Conservation (phyloP, 2,113 vertebrate species). For the Felis chaus region DNA sequence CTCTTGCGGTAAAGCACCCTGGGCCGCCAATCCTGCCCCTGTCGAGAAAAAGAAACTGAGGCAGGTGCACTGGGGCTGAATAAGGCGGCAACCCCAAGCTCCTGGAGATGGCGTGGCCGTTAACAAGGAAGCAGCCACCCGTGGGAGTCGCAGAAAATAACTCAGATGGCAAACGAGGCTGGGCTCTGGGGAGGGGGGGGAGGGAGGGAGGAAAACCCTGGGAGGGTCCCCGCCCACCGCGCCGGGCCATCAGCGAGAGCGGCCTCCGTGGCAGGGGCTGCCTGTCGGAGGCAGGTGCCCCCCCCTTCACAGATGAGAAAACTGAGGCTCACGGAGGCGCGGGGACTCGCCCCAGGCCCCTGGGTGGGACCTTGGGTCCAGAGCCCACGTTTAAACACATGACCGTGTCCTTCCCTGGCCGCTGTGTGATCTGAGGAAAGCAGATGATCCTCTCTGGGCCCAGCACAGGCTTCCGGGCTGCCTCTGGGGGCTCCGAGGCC, state of each 20-base stretch:
- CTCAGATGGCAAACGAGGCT: accelerated
- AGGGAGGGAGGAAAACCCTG: accelerated
- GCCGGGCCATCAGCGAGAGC: accelerated
- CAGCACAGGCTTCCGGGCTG: accelerated
- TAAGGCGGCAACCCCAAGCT: accelerated
- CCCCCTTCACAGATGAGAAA: not conserved
- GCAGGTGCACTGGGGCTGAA: not conserved
- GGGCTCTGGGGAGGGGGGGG: accelerated
- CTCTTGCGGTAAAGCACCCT: not conserved
- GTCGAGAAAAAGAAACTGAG: not conserved
- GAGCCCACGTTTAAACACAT: no score
- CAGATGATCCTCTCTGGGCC: not conserved
- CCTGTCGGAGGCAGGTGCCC: accelerated
- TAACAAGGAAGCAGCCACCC: not conserved
- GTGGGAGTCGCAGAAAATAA: accelerated
- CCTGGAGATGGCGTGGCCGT: not conserved
- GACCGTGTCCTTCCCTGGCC: not conserved
- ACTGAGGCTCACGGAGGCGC: not conserved
- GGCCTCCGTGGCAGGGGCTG: accelerated
- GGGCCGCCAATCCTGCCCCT: not conserved
- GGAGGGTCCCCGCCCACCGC: not conserved
- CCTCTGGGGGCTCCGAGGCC: not conserved
- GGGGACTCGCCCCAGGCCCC: not conserved
- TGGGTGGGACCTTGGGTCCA: not conserved
- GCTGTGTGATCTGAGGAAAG: not conserved